phyloP scores from a whole-genome alignment of 2,888 invertebrate species.

The Phalera bucephala region DNA sequence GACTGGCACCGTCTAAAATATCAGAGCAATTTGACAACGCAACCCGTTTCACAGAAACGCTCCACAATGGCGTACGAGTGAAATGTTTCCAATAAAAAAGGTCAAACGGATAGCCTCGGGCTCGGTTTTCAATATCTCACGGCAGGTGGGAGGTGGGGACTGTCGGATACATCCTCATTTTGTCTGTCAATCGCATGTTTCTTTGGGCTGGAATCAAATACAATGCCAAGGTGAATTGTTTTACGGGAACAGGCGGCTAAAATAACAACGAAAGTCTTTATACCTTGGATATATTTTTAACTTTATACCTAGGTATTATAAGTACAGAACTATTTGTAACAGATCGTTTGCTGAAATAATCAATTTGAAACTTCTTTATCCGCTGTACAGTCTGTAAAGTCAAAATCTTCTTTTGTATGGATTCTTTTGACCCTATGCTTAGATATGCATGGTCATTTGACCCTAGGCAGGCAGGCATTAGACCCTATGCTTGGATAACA shows the following conservation, averaged over 20 bases:
- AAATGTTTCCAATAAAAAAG: slow-evolving; percentile 78
- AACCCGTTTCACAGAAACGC: slow-evolving; percentile 63
- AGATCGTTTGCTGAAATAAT: too few species aligned
- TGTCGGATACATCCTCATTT: slow-evolving; percentile 66
- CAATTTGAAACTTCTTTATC: too few species aligned
- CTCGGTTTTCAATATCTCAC: slow-evolving; percentile 77
- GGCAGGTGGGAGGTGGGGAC: slow-evolving; percentile 40
- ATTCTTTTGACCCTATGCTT: too few species aligned
- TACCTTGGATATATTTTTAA: too few species aligned
- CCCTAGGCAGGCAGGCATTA: too few species aligned
- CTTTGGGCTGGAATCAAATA: slow-evolving; percentile 35
- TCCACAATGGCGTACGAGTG: slow-evolving; percentile 73
- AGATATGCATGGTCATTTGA: too few species aligned
- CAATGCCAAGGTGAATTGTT: slow-evolving; percentile 5
- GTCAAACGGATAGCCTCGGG: slow-evolving; percentile 67
- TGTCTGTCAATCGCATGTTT: slow-evolving; percentile 60
- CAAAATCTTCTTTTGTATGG: too few species aligned
- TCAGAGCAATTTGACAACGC: slow-evolving; percentile 71
- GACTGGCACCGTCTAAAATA: slow-evolving; percentile 57
- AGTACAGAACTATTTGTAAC: too few species aligned
- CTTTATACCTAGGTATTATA: too few species aligned
- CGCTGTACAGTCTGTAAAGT: too few species aligned
- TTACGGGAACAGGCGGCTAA: slow-evolving; percentile 2
- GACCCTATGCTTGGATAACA: too few species aligned
- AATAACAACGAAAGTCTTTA: too few species aligned